Evolutionary conservation across 2,113 vertebrate genomes (phyloP).

Genomic region (Saccopteryx bilineata): DNA sequence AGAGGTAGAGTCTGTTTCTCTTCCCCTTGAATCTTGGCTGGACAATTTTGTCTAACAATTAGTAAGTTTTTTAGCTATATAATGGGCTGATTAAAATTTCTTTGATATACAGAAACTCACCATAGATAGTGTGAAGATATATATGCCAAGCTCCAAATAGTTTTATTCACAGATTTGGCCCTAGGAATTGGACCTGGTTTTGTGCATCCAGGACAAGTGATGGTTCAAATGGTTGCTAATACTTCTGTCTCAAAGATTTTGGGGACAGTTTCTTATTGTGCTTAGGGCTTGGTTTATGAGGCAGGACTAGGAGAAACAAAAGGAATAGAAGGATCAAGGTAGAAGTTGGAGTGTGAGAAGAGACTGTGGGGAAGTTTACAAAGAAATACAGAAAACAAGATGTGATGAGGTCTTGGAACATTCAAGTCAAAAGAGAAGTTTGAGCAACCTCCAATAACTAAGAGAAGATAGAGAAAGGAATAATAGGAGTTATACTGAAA

Average conservation of each 20-base stretch:
- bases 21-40: neutral
- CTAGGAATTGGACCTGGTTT: neutral
- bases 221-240: neutral
- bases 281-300: neutral
- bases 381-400: neutral
- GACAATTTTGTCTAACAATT: neutral
- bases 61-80: neutral
- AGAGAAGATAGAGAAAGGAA: neutral
- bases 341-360: neutral
- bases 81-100: neutral
- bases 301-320: neutral
- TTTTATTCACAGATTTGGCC: neutral
- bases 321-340: neutral
- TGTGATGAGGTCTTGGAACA: neutral
- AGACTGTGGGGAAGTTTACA: neutral
- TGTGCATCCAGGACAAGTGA: neutral
- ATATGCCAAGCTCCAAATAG: neutral
- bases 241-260: neutral
- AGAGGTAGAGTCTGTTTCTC: neutral
- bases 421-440: slow-evolving; percentile 28
- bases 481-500: slow-evolving; percentile 5
- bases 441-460: neutral
- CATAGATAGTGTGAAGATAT: neutral
- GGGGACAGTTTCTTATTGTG: neutral
- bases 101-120: neutral